Percentiles rank a stretch among this genome's conserved stretches.
Conservation (phyloP, 2,797 vertebrate species). For the Gymnothorax javanicus region DNA sequence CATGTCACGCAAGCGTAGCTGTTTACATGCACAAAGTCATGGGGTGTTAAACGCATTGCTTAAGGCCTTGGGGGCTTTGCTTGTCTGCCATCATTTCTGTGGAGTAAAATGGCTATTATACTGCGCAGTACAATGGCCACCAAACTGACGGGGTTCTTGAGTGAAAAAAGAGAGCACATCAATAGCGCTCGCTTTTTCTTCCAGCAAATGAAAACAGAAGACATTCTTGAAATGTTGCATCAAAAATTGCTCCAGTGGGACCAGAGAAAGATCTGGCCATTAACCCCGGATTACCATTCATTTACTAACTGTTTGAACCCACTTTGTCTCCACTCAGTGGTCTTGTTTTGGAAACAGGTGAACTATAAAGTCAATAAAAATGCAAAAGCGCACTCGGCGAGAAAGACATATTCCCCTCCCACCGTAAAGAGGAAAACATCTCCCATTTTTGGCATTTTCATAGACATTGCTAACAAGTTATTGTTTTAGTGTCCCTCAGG, state of each 20-base stretch:
- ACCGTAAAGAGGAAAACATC: not conserved
- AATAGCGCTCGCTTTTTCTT: not conserved
- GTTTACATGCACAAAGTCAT: slow-evolving; percentile 55
- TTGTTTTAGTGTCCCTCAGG: slow-evolving; percentile 71
- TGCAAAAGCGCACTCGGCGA: slow-evolving; percentile 10
- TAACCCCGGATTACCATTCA: not conserved
- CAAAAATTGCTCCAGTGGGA: not conserved
- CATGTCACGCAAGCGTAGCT: slow-evolving; percentile 17
- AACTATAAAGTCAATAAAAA: slow-evolving; percentile 1
- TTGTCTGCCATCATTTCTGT: slow-evolving; percentile 52
- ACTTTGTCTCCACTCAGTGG: not conserved
- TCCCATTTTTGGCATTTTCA: slow-evolving; percentile 62
- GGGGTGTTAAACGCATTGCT: slow-evolving; percentile 68
- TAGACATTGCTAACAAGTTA: slow-evolving; percentile 69
- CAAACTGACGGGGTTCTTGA: slow-evolving; percentile 31
- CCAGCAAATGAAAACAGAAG: not conserved
- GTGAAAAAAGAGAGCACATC: slow-evolving; percentile 1
- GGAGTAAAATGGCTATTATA: slow-evolving; percentile 49
- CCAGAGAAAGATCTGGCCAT: not conserved
- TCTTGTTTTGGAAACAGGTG: not conserved
- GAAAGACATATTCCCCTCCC: slow-evolving; percentile 38
- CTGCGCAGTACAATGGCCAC: slow-evolving; percentile 38
- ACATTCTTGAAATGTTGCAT: not conserved
- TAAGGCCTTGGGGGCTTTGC: slow-evolving; percentile 61
- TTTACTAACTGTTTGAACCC: not conserved